phyloP scores from a whole-genome alignment of 2,888 invertebrate species.

The Octonoba sinensis region DNA sequence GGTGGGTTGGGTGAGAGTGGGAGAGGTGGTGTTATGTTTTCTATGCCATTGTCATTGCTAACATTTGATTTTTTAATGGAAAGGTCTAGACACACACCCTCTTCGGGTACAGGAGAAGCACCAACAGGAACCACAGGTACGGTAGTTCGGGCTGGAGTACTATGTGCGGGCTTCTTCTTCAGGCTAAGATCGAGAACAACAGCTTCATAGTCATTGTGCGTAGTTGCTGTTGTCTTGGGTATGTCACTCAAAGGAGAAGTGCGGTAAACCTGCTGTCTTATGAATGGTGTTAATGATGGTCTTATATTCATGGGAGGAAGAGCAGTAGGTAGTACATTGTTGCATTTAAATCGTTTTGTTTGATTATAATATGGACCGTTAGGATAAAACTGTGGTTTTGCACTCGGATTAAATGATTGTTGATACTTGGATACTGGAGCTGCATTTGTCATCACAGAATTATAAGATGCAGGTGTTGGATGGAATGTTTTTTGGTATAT shows the following conservation, averaged over 20 bases:
- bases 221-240: conserved; percentile 44
- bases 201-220: conserved; percentile 56
- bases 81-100: conserved; percentile 56
- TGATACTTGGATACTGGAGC: conserved; percentile 18
- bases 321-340: conserved; percentile 16
- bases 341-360: conserved; percentile 48
- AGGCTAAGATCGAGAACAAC: conserved; percentile 66
- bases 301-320: conserved; percentile 20
- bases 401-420: conserved; percentile 27
- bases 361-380: conserved; percentile 52
- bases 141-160: conserved; percentile 13
- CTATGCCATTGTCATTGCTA: conserved; percentile 48
- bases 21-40: conserved; percentile 61
- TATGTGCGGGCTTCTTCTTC: conserved; percentile 56
- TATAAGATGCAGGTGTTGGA: conserved; percentile 36
- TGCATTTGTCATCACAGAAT: conserved; percentile 41
- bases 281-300: conserved; percentile 39
- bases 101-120: conserved; percentile 30
- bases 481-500: conserved; percentile 50
- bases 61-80: conserved; percentile 45
- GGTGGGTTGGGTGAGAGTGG: conserved; percentile 42
- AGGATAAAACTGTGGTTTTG: conserved; percentile 40
- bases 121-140: conserved; percentile 8
- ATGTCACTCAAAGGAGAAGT: conserved; percentile 49
- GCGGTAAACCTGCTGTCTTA: conserved; percentile 41